phyloP scores from a whole-genome alignment of 2,113 vertebrate genomes.

The Antigone vipio region DNA sequence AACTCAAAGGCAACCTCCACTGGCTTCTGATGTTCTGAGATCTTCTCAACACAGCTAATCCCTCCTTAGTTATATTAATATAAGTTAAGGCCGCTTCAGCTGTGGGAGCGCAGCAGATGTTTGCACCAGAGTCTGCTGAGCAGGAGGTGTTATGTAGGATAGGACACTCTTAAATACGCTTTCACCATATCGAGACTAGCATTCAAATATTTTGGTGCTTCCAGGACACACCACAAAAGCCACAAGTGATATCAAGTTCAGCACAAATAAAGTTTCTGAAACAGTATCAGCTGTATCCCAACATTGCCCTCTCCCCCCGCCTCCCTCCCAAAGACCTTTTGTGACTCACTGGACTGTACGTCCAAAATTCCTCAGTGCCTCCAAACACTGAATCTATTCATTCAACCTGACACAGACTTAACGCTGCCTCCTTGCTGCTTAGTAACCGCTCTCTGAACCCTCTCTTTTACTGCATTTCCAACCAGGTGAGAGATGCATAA shows the following conservation, averaged over 20 bases:
- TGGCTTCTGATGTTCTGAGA: background rate
- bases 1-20: background rate
- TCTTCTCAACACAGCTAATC: background rate
- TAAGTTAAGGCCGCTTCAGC: background rate
- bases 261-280: background rate
- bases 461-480: background rate
- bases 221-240: background rate
- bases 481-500: conserved; percentile 46
- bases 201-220: background rate
- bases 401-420: conserved; percentile 21
- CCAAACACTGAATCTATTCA: conserved; percentile 69
- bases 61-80: background rate
- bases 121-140: background rate
- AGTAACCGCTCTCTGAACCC: conserved; percentile 16
- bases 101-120: background rate
- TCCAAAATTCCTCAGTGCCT: conserved; percentile 38
- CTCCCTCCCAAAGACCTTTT: conserved; percentile 44
- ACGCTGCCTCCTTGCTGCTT: conserved; percentile 45
- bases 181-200: background rate
- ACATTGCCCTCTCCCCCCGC: background rate
- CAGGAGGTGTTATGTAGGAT: background rate
- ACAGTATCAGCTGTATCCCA: background rate
- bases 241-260: background rate
- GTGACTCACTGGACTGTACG: conserved; percentile 20
- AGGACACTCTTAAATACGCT: background rate